Evolutionary conservation across 2,797 vertebrate genomes (phyloP), one percentile per base, ranked within the genome.

Genomic region (Rousettus madagascariensis): DNA sequence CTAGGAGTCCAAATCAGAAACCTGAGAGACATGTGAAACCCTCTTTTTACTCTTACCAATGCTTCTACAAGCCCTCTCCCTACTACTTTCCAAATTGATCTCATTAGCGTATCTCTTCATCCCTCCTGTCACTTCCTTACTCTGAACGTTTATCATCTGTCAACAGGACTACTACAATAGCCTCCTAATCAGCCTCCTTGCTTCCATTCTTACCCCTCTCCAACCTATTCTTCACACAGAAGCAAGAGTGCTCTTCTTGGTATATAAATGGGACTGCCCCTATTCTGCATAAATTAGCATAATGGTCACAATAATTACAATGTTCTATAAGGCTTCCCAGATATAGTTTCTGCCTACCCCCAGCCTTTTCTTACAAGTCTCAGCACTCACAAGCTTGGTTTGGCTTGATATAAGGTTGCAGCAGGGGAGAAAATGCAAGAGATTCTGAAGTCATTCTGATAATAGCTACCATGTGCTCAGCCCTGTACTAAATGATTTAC

Each of bases 321-420:
- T 36, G 20, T 43, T 79, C 61, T 28, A 22, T 12, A 46, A 49
- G 30, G 53, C 19, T 68, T 78, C 33, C 74, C 36, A 55, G 15
- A 75, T 49, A 28, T 36, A 68, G 2, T 43, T 30, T 36, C 46
- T 79, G 33, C n/a, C 49, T 93, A 68, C 9, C 8, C 8, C 19
- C 33, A 83, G 20, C 8, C 41, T 61, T 59, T 74, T 77, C 57
- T 94, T 79, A 88, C 80, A 95, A 95, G 87, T 63, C 63, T 89
- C 41, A 75, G 17, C 38, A 33, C 8, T 90, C n/a, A 61, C 28
- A 87, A 43, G 11, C 13, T 33, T 86, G 16, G 20, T 59, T 57
- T 94, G 74, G 13, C 74, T 93, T 55, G 16, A 71, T 91, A 59
- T 53, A 69, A 90, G 41, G 65, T 53, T 86, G 36, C 15, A 3